Evolutionary conservation across 1,140 invertebrate species (phyloP).

Genomic region (Leptinotarsa texana): DNA sequence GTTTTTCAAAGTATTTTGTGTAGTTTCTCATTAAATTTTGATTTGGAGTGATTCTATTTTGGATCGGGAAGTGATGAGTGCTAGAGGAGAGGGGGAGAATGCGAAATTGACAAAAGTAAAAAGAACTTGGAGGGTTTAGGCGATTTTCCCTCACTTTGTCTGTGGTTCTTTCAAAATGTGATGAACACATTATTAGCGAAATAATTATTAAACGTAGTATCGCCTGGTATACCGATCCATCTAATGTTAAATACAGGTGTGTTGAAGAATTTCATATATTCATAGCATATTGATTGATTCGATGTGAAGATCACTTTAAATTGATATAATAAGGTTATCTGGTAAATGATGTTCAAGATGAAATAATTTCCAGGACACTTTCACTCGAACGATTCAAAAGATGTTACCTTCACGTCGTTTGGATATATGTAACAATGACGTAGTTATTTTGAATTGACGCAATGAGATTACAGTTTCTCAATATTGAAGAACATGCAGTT

Average conservation of each 20-base stretch:
- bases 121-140: no score
- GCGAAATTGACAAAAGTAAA: no score
- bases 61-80: no score
- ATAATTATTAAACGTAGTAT: no score
- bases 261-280: background rate
- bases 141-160: no score
- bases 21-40: no score
- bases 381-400: background rate
- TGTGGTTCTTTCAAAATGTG: no score
- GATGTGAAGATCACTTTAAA: background rate
- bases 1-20: no score
- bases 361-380: conserved; percentile 4
- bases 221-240: background rate
- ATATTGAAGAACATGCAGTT: background rate
- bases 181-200: no score
- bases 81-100: no score
- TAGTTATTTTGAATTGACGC: background rate
- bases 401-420: background rate
- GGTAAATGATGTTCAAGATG: conserved; percentile 5
- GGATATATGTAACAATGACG: conserved; percentile 2
- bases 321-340: background rate
- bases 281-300: background rate
- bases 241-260: background rate
- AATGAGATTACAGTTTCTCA: background rate
- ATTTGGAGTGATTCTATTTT: no score